Evolutionary conservation across 2,888 invertebrate species (phyloP), one percentile per base, ranked within the genome.

Genomic region (Mimumesa dahlbomi): DNA sequence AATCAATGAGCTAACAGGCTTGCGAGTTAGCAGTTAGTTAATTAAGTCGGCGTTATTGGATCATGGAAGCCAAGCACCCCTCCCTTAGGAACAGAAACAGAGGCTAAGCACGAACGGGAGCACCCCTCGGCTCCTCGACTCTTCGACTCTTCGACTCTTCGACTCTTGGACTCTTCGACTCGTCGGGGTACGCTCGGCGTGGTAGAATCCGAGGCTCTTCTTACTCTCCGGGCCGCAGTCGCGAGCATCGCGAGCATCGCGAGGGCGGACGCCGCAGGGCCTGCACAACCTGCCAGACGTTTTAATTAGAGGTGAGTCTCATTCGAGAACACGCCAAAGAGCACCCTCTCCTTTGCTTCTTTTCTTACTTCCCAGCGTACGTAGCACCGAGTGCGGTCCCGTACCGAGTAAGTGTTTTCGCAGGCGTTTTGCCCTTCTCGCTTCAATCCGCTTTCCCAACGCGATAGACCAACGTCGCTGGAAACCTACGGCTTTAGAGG

Each of bases 21-120:
- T 88, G 84, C 71, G 85, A 88, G 85, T 85, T 87, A 86, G 85
- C 84, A 86, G 86, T 86, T 85, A 87, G 87, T 86, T 89, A 89
- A 89, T 89, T 89, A 89, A 88, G 88, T 87, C 88, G 87, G 83
- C 84, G 80, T 88, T 89, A 89, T 89, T 89, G 88, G 88, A 89
- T 89, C 82, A 88, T 84, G 83, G 88, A 88, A 88, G 88, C 88
- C 86, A 84, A 84, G 82, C 73, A 79, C 81, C 75, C 81, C 80
- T 77, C 75, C 77, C 73, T 65, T 52, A 66, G 53, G 14, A n/a
- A n/a, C n/a, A n/a, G n/a, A n/a, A n/a, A 48, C 62, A 75, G 74
- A 59, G 79, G 79, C 80, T 78, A 74, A 75, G 78, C 77, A 81
- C 79, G 77, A 74, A 77, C 77, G 57, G 61, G 68, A 40, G 58